phyloP scores from a whole-genome alignment of 1,140 invertebrate genomes.

The Plodia interpunctella region DNA sequence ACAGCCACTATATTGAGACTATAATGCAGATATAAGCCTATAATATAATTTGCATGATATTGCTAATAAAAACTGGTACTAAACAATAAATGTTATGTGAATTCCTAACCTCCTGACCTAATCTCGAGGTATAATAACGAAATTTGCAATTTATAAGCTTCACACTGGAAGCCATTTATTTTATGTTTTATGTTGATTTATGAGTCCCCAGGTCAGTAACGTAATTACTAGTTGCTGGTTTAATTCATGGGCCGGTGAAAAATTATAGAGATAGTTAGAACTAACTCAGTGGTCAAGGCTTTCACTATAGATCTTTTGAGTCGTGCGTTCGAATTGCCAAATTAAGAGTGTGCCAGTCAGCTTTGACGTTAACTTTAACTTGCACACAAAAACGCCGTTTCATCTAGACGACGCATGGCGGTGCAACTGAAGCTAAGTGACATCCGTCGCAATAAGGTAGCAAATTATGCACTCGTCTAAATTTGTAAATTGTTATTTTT shows the following conservation, averaged over 20 bases:
- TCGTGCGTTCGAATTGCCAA: too few relatives aligned
- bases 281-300: background rate
- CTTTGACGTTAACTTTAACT: too few relatives aligned
- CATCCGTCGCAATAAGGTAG: background rate
- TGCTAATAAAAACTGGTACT: too few relatives aligned
- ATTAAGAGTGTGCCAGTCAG: too few relatives aligned
- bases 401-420: too few relatives aligned
- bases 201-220: background rate
- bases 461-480: background rate
- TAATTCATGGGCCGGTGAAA: slow-evolving; percentile 1
- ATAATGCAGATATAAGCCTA: too few relatives aligned
- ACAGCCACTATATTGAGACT: too few relatives aligned
- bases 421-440: too few relatives aligned
- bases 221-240: background rate
- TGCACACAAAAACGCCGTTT: too few relatives aligned
- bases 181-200: slow-evolving; percentile 1
- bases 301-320: too few relatives aligned
- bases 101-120: background rate
- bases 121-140: background rate
- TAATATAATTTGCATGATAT: too few relatives aligned
- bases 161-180: slow-evolving; percentile 5
- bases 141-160: background rate
- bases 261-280: background rate
- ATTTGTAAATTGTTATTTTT: background rate
- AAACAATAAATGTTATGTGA: too few relatives aligned